Base-by-base conservation (phyloP, 2,888 invertebrate genomes). In the Mycalesis mineus region DNA sequence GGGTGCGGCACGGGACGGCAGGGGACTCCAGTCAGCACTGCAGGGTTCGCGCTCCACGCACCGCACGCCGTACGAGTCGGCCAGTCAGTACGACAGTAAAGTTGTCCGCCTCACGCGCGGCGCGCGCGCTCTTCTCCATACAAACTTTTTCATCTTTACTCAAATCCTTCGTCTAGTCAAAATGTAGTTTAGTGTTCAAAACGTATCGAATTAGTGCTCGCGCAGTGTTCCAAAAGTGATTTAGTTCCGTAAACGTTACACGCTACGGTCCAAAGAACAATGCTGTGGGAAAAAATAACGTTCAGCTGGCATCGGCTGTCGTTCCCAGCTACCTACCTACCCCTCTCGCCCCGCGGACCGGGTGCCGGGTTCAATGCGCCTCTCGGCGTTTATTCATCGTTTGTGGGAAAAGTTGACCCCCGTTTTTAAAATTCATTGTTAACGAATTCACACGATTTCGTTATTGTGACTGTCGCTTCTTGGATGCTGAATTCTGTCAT, bases 201-300 rank as follows among this genome's bases (percentile, higher is more conserved):
- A 63, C 65, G 37, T 48, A 57, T 17, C 51, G 22, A 60, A 63
- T 68, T 61, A 71, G 79, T 78, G 75, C 70, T 74, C 71, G 74
- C 76, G 75, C 62, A 75, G 77, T 72, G 60, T 57, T 48, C 55
- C 52, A 65, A 65, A 65, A 63, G 59, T 64, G 59, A 22, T 50
- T 55, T 61, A 63, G 55, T 65, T 65, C 57, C 60, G 61, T 58
- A 59, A 67, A 68, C 62, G 77, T 81, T 78, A 73, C 71, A 74
- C 76, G 87, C 77, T 78, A 85, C 88, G 88, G 88, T 87, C 85
- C 82, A 84, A 87, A 84, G 88, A 86, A 88, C 88, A 88, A 88
- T 88, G 89, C 88, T 90, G 90, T 90, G 90, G 90, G 90, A 90
- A 90, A 90, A 90, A 90, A 88, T 90, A 90, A 90, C 90, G 90